Conservation (phyloP, 2,888 invertebrate species). For the Euzetes globulus region DNA sequence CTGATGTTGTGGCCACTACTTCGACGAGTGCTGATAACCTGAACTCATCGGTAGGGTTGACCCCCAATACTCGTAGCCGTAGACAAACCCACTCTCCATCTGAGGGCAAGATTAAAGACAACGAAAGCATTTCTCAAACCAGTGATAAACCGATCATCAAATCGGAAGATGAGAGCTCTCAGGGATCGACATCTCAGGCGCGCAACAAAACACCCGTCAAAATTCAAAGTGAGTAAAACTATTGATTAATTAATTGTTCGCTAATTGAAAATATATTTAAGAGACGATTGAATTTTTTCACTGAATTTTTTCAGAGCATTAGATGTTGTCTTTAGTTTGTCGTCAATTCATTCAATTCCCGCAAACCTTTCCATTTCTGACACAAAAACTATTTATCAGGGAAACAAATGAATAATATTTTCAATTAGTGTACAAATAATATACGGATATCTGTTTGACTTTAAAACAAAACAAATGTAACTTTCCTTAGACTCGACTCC, state of each 20-base stretch:
- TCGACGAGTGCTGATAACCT: not conserved
- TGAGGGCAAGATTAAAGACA: not conserved
- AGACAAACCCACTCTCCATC: not conserved
- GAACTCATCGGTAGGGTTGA: not conserved
- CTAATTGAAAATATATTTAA: conserved; percentile 22
- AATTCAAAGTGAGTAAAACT: not conserved
- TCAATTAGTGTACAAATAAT: conserved; percentile 20
- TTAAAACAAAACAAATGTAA: not conserved
- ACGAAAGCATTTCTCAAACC: not conserved
- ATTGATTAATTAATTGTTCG: not conserved
- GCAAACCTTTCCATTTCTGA: not conserved
- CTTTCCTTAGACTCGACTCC: not conserved
- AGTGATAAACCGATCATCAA: not conserved
- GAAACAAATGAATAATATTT: conserved; percentile 14
- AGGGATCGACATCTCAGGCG: not conserved
- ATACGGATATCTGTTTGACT: conserved; percentile 1
- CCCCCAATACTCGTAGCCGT: conserved; percentile 10
- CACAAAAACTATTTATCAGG: not conserved
- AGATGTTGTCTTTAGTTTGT: conserved; percentile 8
- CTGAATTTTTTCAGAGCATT: not conserved
- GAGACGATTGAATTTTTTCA: not conserved
- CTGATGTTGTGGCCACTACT: not conserved
- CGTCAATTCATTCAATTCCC: conserved; percentile 1
- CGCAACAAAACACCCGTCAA: conserved; percentile 14
- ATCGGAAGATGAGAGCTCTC: not conserved